phyloP scores from a whole-genome alignment of 2,113 vertebrate genomes.

The Scatophagus argus region DNA sequence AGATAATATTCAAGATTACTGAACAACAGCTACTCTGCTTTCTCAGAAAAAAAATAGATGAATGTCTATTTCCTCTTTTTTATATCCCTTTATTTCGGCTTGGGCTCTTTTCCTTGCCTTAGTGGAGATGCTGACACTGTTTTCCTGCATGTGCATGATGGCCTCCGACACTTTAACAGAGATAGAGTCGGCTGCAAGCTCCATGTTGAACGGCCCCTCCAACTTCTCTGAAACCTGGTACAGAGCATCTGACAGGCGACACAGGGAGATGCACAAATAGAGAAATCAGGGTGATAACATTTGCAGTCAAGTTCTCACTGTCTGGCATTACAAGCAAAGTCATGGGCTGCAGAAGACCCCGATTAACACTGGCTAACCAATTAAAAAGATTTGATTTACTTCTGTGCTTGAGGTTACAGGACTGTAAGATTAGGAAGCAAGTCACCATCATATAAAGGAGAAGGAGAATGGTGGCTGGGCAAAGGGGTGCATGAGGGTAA shows the following conservation, averaged over 20 bases:
- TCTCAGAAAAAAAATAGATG: background rate
- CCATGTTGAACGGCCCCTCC: slow-evolving; percentile 90
- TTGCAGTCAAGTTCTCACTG: background rate
- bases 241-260: slow-evolving; percentile 82
- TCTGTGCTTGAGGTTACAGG: slow-evolving; percentile 16
- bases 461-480: slow-evolving; percentile 1
- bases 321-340: background rate
- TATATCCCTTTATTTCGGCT: background rate
- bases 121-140: slow-evolving; percentile 87
- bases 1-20: slow-evolving; percentile 21
- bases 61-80: background rate
- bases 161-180: slow-evolving; percentile 91
- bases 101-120: slow-evolving; percentile 79
- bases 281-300: slow-evolving; percentile 17
- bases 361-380: slow-evolving; percentile 17
- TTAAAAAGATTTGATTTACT: slow-evolving; percentile 33
- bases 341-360: background rate
- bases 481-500: slow-evolving; percentile 20
- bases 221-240: slow-evolving; percentile 88
- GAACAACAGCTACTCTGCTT: background rate
- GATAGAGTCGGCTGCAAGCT: slow-evolving; percentile 88
- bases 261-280: slow-evolving; percentile 10
- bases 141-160: slow-evolving; percentile 92
- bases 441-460: slow-evolving; percentile 8
- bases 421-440: background rate